These are phyloP conservation scores for Rhipidura dahli DNA, from an alignment of 2,113 vertebrate species.

Conservation along the genomic window DNA sequence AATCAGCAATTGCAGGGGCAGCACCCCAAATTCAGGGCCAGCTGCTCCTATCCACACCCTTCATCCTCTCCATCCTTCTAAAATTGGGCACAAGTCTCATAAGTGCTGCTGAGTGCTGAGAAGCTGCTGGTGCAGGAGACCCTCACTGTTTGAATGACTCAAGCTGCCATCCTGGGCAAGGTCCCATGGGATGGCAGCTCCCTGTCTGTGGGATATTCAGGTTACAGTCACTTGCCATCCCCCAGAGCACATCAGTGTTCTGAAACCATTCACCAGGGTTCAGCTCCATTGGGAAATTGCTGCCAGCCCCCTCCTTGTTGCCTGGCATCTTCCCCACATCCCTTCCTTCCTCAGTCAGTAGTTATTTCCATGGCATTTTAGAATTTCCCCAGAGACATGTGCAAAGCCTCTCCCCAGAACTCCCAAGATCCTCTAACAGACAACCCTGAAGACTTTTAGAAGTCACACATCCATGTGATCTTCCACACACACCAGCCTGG, in stretches of 20 bases:
- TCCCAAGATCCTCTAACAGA: background rate
- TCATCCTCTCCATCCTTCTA: background rate
- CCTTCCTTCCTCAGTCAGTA: background rate
- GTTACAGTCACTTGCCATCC: background rate
- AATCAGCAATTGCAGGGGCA: accelerated
- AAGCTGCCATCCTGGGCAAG: background rate
- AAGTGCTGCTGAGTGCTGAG: background rate
- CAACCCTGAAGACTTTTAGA: background rate
- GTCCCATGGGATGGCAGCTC: background rate
- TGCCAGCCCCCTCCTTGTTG: background rate
- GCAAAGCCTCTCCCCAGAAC: background rate
- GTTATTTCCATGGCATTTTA: background rate
- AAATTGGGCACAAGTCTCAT: background rate
- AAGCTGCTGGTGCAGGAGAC: background rate
- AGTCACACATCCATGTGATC: background rate
- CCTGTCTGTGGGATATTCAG: background rate
- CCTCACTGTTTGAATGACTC: background rate
- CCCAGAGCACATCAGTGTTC: background rate
- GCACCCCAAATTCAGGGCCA: background rate
- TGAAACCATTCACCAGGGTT: background rate
- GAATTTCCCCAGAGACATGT: background rate
- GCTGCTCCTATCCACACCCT: background rate
- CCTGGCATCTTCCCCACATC: background rate
- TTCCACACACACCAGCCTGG: background rate
- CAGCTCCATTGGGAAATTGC: background rate